Conservation (phyloP, 2,888 invertebrate genomes). For the Trissonchulus latispiculum region DNA sequence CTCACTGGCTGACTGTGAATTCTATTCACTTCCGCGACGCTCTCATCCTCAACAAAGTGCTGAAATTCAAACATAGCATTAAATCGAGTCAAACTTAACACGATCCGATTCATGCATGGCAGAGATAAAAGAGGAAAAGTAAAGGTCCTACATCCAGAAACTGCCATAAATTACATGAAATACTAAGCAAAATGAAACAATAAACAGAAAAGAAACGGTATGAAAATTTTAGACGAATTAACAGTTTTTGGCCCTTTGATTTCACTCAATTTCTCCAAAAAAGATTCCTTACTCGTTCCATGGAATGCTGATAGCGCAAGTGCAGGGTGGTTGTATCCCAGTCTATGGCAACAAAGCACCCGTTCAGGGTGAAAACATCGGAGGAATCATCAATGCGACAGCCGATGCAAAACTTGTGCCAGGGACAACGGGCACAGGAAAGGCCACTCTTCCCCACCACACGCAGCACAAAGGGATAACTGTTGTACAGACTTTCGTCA, state of each 20-base stretch:
- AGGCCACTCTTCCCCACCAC: slow-evolving; percentile 59
- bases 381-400: slow-evolving; percentile 60
- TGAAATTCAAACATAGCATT: slow-evolving; percentile 42
- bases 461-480: slow-evolving; percentile 78
- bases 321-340: slow-evolving; percentile 91
- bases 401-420: slow-evolving; percentile 70
- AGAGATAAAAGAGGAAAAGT: too few relatives aligned
- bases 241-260: too few relatives aligned
- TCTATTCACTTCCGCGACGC: slow-evolving; percentile 59
- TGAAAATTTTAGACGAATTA: too few relatives aligned
- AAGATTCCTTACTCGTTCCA: slow-evolving; percentile 65
- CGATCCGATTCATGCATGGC: too few relatives aligned
- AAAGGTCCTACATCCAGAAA: too few relatives aligned
- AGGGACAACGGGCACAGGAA: slow-evolving; percentile 54
- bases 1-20: slow-evolving; percentile 71
- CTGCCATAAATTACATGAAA: too few relatives aligned
- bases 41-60: slow-evolving; percentile 65
- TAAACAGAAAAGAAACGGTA: too few relatives aligned
- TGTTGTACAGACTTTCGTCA: slow-evolving; percentile 81
- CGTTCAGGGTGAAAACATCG: slow-evolving; percentile 33
- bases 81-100: too few relatives aligned
- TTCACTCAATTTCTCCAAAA: too few relatives aligned
- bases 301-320: slow-evolving; percentile 68
- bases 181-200: too few relatives aligned
- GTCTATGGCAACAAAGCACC: slow-evolving; percentile 66